A percentile compares a stretch with the other conserved stretches of the same genome.
Conservation (phyloP, 2,797 vertebrate genomes). For the Galago senegalensis region DNA sequence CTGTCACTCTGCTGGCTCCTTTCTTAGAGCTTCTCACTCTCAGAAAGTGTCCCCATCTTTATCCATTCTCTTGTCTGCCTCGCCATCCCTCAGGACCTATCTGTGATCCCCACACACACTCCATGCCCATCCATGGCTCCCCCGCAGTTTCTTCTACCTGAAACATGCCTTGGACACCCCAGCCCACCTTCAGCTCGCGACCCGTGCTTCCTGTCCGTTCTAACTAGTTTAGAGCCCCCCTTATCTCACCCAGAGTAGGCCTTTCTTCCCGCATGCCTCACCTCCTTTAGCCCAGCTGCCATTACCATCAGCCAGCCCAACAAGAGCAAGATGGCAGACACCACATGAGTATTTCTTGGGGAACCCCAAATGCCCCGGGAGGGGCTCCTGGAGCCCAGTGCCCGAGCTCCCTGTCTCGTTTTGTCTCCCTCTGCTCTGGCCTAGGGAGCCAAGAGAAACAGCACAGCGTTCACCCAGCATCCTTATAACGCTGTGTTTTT, state of each 20-base stretch:
- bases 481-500: not conserved
- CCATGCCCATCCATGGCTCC: too few species aligned
- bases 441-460: not conserved
- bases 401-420: rapidly evolving
- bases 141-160: rapidly evolving
- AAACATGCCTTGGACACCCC: rapidly evolving
- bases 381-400: not conserved
- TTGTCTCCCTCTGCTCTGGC: not conserved
- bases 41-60: not conserved
- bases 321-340: not conserved
- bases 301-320: not conserved
- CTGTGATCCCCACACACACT: not conserved
- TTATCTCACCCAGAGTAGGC: not conserved
- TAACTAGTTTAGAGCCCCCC: not conserved
- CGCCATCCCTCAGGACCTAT: too few species aligned
- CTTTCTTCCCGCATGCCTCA: not conserved
- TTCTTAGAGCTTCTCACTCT: not conserved
- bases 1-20: not conserved
- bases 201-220: too few species aligned
- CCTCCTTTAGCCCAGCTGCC: not conserved
- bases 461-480: not conserved
- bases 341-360: not conserved
- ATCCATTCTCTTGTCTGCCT: not conserved
- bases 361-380: not conserved
- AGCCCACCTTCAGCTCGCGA: not conserved